These are phyloP conservation scores for Colistium nudipinnis DNA, from an alignment of 2,113 vertebrate genomes.

Conservation along the genomic window DNA sequence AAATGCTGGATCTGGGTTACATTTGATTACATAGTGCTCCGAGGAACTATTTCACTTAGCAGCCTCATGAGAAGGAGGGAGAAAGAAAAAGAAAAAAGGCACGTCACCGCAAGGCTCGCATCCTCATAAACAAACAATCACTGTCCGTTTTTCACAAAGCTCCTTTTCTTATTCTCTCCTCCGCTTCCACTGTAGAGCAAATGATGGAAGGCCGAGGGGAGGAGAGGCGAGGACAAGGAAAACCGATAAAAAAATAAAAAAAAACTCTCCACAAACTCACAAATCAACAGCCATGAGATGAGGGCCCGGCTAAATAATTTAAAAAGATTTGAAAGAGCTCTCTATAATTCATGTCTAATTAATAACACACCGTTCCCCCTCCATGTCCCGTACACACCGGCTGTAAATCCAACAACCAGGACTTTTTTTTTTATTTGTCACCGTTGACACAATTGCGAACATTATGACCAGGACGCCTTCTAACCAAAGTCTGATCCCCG, in stretches of 20 bases:
- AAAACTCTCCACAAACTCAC: constrained; percentile 65
- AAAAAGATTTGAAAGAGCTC: constrained; percentile 58
- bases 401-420: background rate
- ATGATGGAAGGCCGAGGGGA: constrained; percentile 19
- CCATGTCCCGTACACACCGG: background rate
- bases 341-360: constrained; percentile 53
- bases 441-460: background rate
- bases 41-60: constrained; percentile 60
- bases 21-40: constrained; percentile 55
- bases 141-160: constrained; percentile 71
- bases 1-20: constrained; percentile 54
- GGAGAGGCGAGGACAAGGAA: constrained; percentile 26
- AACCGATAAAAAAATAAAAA: constrained; percentile 54
- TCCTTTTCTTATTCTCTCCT: constrained; percentile 58
- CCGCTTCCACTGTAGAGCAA: constrained; percentile 49
- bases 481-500: constrained; percentile 2
- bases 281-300: constrained; percentile 71
- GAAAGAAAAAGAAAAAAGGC: constrained; percentile 34
- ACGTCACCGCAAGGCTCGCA: constrained; percentile 65
- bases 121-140: constrained; percentile 74
- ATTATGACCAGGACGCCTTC: constrained; percentile 3
- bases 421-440: background rate
- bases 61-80: constrained; percentile 35
- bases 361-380: constrained; percentile 11
- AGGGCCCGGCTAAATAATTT: constrained; percentile 72